Conservation (phyloP, 1,140 invertebrate species). For the Conopomorpha cramerella region DNA sequence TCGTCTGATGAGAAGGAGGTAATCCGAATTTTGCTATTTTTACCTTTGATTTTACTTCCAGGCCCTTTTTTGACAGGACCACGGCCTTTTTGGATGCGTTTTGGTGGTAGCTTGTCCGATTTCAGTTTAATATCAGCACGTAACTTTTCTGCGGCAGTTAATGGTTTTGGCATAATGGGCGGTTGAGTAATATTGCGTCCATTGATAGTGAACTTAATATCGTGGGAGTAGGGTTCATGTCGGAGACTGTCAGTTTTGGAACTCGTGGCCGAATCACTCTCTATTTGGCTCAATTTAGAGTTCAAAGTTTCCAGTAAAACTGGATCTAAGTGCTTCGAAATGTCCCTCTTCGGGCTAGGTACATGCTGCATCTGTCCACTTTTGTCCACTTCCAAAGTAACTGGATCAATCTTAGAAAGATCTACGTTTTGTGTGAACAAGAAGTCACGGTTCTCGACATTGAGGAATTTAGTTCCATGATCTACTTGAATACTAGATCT, state of each 20-base stretch:
- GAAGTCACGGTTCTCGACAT: slow-evolving; percentile 62
- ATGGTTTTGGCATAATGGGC: slow-evolving; percentile 41
- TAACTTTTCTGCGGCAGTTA: slow-evolving; percentile 51
- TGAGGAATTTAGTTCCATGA: slow-evolving; percentile 47
- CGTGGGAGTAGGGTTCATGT: slow-evolving; percentile 61
- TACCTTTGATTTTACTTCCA: slow-evolving; percentile 52
- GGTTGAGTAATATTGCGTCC: slow-evolving; percentile 39
- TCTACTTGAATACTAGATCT: slow-evolving; percentile 54
- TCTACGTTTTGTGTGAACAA: slow-evolving; percentile 74
- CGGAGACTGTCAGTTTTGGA: slow-evolving; percentile 70
- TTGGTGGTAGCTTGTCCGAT: slow-evolving; percentile 58
- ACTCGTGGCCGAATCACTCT: slow-evolving; percentile 71
- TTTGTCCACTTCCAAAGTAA: slow-evolving; percentile 70
- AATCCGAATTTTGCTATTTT: slow-evolving; percentile 68
- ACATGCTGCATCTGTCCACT: slow-evolving; percentile 64
- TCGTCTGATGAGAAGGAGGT: slow-evolving; percentile 74
- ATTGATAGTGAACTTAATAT: slow-evolving; percentile 56
- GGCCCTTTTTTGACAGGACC: slow-evolving; percentile 60
- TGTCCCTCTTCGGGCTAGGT: slow-evolving; percentile 69
- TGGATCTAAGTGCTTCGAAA: slow-evolving; percentile 68
- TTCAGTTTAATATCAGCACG: slow-evolving; percentile 59
- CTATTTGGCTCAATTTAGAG: slow-evolving; percentile 73
- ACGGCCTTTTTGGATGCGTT: slow-evolving; percentile 58
- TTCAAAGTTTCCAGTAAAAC: slow-evolving; percentile 67
- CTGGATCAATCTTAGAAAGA: slow-evolving; percentile 69